phyloP scores from a whole-genome alignment of 2,888 invertebrate species.

The Rhaphigaster nebulosa region DNA sequence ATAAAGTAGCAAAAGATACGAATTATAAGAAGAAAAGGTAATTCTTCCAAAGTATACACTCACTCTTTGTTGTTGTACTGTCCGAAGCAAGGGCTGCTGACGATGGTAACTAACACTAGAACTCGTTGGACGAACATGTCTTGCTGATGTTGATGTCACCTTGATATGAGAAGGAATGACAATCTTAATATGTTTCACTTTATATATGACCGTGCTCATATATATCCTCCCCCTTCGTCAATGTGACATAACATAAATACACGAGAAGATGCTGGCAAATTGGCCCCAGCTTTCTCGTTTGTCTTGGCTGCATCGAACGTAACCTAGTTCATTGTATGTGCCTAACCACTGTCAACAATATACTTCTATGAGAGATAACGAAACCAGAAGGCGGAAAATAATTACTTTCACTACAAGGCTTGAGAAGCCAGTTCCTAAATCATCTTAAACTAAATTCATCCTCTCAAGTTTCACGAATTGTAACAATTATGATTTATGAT shows the following conservation, averaged over 20 bases:
- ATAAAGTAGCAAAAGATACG: neutral
- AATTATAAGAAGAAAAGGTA: neutral
- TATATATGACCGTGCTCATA: constrained; percentile 20
- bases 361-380: neutral
- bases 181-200: neutral
- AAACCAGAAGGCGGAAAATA: constrained; percentile 8
- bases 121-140: neutral
- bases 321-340: constrained; percentile 45
- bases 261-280: constrained; percentile 25
- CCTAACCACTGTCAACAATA: constrained; percentile 50
- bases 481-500: neutral
- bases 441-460: neutral
- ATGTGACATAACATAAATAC: constrained; percentile 13
- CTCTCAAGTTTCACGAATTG: neutral
- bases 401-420: constrained; percentile 21
- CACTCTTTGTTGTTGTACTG: neutral
- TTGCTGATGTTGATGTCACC: neutral
- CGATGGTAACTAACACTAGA: neutral
- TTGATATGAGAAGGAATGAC: neutral
- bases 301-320: neutral
- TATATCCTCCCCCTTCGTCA: neutral
- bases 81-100: neutral
- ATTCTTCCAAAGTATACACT: neutral
- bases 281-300: constrained; percentile 51
- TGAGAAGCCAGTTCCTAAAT: neutral